Percentiles rank a stretch among this genome's conserved stretches.
Evolutionary conservation across 2,888 invertebrate genomes (phyloP).

Genomic region (Hipparchia sbordonii): DNA sequence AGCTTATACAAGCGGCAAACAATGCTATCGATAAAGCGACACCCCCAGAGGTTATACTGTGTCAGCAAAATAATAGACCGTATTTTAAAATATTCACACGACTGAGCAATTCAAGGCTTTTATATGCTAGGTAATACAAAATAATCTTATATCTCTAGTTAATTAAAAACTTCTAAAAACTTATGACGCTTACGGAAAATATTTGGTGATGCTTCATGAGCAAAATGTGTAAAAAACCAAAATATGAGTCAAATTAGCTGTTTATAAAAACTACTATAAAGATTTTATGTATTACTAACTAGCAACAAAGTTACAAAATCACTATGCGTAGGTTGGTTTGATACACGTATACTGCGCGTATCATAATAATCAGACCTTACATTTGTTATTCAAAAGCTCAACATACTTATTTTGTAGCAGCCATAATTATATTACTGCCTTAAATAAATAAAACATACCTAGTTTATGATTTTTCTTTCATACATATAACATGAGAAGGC

Average conservation of each 20-base stretch:
- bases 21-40: conserved; percentile 56
- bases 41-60: conserved; percentile 41
- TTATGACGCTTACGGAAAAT: too few species aligned
- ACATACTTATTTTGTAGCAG: conserved; percentile 8
- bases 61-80: conserved; percentile 47
- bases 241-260: background rate
- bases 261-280: background rate
- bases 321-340: background rate
- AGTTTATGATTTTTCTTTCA: background rate
- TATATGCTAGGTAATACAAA: background rate
- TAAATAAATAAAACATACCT: conserved; percentile 14
- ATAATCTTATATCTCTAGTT: background rate
- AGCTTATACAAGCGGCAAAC: conserved; percentile 37
- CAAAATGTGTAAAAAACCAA: background rate
- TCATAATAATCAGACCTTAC: conserved; percentile 9
- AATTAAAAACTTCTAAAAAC: too few species aligned
- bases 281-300: background rate
- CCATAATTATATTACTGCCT: conserved; percentile 11
- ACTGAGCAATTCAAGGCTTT: conserved; percentile 34
- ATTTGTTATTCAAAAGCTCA: conserved; percentile 14
- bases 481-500: conserved; percentile 18
- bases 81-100: conserved; percentile 27
- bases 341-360: background rate
- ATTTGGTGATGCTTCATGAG: too few species aligned
- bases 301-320: background rate